Base-by-base conservation (phyloP, 1,140 invertebrate genomes). In the Doryteuthis pealeii region DNA sequence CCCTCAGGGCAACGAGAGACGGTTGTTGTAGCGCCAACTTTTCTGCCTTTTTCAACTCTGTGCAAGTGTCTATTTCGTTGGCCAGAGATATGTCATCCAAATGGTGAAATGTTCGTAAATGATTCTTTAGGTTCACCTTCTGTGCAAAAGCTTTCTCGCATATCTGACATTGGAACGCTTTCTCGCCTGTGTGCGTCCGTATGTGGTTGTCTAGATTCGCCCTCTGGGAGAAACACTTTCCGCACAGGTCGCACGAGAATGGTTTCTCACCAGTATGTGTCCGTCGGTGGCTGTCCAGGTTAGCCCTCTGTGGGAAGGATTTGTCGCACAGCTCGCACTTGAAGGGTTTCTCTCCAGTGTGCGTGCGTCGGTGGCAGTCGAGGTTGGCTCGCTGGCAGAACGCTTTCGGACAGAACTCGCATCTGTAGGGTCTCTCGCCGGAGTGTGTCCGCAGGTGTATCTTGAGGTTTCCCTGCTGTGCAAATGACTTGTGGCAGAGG, bases 181-280 rank as follows among this genome's bases (percentile, higher is more conserved):
- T 68, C 22, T 68, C 22, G 31, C 28, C 66, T 15, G 94, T 1
- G 94, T 96, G 71, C 95, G 86, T 78, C 93, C 94, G 83, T 96
- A 94, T 74, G 94, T 91, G 74, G 94, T n/a, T 70, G 26, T 31
- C 89, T 33, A 96, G 89, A 86, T 95, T 94, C 87, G 94, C 95
- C 83, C 95, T 95, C 72, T 94, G 97, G 40, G 96, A 98, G 89
- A 99, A 99, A 89, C 97, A 96, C 85, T 95, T 92, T 89, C 96
- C 95, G 89, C 96, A 98, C 87, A 97, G 22, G 82, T 73, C 73
- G 68, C 77, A 79, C 43, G 18, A 45, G 72, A 33, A 76, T 8
- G 72, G 58, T 33, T 40, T 32, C 26, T 73, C 72, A n/a, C n/a
- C n/a, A n/a, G n/a, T n/a, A 33, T 76, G 77, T 28, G 30, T n/a